These are phyloP conservation scores for Ceratosolen fusciceps DNA, from an alignment of 1,140 invertebrate species.

Conservation along the genomic window DNA sequence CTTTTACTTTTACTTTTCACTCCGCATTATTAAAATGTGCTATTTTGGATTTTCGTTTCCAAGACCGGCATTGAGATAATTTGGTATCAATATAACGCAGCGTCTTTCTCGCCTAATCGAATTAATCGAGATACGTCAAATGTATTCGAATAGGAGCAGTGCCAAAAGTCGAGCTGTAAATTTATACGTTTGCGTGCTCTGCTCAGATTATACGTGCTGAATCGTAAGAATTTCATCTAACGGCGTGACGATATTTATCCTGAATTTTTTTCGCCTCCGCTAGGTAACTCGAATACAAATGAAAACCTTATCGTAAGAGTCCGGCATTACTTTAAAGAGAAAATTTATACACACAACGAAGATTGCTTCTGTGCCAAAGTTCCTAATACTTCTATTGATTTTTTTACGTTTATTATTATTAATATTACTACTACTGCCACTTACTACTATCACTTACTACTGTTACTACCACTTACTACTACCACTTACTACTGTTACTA, in stretches of 20 bases:
- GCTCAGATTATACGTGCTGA: not conserved
- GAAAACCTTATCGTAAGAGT: not conserved
- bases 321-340: no score
- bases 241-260: not conserved
- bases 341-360: not conserved
- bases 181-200: not conserved
- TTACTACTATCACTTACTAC: no score
- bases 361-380: slow-evolving; percentile 27
- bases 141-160: not conserved
- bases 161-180: not conserved
- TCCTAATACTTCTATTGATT: slow-evolving; percentile 2
- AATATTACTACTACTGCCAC: no score
- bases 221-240: not conserved
- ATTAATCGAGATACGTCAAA: not conserved
- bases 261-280: not conserved
- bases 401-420: not conserved
- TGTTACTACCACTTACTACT: no score
- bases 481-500: no score
- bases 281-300: not conserved
- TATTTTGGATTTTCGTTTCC: not conserved
- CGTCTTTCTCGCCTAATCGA: no score
- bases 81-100: not conserved
- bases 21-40: not conserved
- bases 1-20: no score
- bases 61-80: not conserved